phyloP scores from a whole-genome alignment of 2,113 vertebrate species.

The Globicephala melas region DNA sequence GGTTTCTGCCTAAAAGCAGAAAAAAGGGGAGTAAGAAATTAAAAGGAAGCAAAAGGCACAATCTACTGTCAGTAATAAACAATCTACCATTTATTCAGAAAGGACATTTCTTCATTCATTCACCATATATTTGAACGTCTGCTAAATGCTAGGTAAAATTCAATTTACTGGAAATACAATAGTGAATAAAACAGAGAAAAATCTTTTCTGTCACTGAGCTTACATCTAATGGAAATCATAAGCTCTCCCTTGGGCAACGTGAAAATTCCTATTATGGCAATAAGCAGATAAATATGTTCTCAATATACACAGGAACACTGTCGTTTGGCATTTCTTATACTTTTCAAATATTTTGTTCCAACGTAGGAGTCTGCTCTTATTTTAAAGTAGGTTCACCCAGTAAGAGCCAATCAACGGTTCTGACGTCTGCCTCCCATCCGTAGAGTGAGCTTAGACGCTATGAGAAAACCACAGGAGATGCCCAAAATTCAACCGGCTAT shows the following conservation, averaged over 20 bases:
- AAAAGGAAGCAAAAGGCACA: neutral
- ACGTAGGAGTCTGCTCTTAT: neutral
- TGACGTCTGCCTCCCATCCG: neutral
- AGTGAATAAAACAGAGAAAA: neutral
- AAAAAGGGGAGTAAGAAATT: constrained; percentile 3
- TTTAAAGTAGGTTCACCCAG: neutral
- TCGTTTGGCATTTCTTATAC: neutral
- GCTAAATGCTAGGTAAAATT: neutral
- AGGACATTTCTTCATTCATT: neutral
- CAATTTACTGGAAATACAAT: neutral
- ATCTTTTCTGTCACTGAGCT: neutral
- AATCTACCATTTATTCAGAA: neutral
- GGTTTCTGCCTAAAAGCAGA: constrained; percentile 88
- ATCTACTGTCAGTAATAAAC: neutral
- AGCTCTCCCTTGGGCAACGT: neutral
- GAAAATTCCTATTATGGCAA: neutral
- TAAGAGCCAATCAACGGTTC: neutral
- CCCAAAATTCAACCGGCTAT: neutral
- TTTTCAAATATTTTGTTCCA: neutral
- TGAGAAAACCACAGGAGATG: neutral
- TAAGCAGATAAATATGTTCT: neutral
- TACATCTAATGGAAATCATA: neutral
- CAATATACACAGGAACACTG: neutral
- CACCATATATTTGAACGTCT: neutral
- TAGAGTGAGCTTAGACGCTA: neutral